phyloP scores from a whole-genome alignment of 2,113 vertebrate species.

The Callipepla squamata region DNA sequence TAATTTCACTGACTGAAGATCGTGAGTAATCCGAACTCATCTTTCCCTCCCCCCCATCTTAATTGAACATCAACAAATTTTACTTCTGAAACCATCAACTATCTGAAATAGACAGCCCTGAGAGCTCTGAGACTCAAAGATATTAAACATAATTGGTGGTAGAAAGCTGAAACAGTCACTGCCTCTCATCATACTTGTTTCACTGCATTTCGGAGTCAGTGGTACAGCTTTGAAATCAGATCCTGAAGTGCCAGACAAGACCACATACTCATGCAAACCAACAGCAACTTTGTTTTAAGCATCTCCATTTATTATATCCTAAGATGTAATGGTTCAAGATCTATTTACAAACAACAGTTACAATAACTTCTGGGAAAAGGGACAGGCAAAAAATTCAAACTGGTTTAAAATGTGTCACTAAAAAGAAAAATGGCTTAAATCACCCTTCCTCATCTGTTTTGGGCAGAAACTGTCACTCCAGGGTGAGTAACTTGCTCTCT shows the following conservation, averaged over 20 bases:
- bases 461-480: not conserved
- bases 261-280: not conserved
- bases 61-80: not conserved
- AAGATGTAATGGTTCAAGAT: not conserved
- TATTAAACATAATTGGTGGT: accelerated
- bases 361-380: not conserved
- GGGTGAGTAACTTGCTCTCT: accelerated
- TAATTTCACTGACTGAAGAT: not conserved
- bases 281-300: not conserved
- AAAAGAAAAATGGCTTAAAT: not conserved
- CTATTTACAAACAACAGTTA: not conserved
- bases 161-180: not conserved
- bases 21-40: not conserved
- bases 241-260: not conserved
- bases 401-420: not conserved
- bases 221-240: not conserved
- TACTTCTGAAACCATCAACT: not conserved
- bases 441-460: not conserved
- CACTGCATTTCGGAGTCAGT: not conserved
- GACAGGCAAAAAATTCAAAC: not conserved
- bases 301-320: not conserved
- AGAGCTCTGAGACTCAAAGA: not conserved
- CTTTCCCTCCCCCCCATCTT: not conserved
- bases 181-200: accelerated
- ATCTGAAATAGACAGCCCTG: not conserved